phyloP scores from a whole-genome alignment of 1,140 invertebrate genomes.

The Limonius californicus region DNA sequence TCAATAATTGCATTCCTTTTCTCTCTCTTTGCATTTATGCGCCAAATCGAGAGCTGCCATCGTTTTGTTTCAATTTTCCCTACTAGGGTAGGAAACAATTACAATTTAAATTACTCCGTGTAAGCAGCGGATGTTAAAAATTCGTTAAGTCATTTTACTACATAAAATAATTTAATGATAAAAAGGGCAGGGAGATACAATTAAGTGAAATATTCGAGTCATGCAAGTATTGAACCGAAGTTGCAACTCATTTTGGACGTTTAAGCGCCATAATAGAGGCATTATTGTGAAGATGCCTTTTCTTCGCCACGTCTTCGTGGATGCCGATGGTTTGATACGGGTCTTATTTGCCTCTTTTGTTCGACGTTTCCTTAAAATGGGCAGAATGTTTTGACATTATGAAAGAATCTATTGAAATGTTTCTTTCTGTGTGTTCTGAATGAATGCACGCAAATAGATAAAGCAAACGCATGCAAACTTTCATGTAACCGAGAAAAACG shows the following conservation, averaged over 20 bases:
- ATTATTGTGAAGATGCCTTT: constrained; percentile 2
- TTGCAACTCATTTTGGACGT: constrained; percentile 9
- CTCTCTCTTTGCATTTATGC: no score
- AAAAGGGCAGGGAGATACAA: background rate
- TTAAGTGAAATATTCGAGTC: constrained; percentile 5
- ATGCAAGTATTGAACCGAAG: constrained; percentile 9
- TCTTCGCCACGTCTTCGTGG: background rate
- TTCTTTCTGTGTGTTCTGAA: no score
- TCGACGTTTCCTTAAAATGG: constrained; percentile 5
- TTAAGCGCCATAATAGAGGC: constrained; percentile 2
- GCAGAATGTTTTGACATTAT: background rate
- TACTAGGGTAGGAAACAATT: background rate
- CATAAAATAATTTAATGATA: background rate
- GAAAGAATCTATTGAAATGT: no score
- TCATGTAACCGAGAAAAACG: no score
- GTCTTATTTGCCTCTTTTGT: background rate
- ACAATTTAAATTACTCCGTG: constrained; percentile 2
- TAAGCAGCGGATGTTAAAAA: constrained; percentile 1
- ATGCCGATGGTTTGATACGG: background rate
- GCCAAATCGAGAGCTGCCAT: no score
- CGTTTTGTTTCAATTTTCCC: background rate
- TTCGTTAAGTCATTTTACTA: background rate
- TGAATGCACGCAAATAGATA: no score
- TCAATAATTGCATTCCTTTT: no score
- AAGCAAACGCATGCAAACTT: no score